These are phyloP conservation scores for Zaprionus davidi DNA, from an alignment of 1,140 invertebrate genomes.

Conservation along the genomic window DNA sequence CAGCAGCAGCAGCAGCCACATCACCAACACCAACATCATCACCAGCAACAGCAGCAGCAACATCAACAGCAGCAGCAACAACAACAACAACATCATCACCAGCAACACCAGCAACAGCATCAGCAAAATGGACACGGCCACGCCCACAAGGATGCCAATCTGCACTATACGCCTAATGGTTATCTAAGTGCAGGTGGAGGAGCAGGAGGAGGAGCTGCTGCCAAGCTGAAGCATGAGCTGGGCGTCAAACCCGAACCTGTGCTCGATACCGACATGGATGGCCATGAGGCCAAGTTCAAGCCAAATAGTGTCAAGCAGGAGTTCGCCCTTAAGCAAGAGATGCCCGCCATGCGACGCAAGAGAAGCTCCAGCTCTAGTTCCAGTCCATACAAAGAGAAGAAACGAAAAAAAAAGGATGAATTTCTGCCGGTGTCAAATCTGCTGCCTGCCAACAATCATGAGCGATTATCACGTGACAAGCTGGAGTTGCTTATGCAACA, in stretches of 20 bases:
- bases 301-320: conserved; percentile 63
- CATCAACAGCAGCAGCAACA: conserved; percentile 46
- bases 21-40: conserved; percentile 34
- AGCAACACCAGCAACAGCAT: conserved; percentile 45
- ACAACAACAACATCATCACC: conserved; percentile 47
- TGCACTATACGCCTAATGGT: conserved; percentile 62
- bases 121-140: conserved; percentile 69
- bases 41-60: conserved; percentile 36
- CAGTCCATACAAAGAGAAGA: conserved; percentile 83
- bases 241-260: conserved; percentile 79
- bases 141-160: conserved; percentile 48
- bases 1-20: conserved; percentile 14
- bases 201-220: not conserved
- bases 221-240: conserved; percentile 67
- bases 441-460: conserved; percentile 87
- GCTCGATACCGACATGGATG: conserved; percentile 38
- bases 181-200: conserved; percentile 30
- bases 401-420: conserved; percentile 81
- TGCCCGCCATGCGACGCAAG: conserved; percentile 63
- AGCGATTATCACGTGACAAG: conserved; percentile 84
- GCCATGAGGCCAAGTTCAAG: conserved; percentile 66
- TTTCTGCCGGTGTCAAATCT: conserved; percentile 59
- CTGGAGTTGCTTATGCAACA: conserved; percentile 53
- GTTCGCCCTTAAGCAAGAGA: conserved; percentile 62
- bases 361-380: conserved; percentile 79